Base-by-base conservation (phyloP, 2,797 vertebrate species). In the Sitta carolinensis region DNA sequence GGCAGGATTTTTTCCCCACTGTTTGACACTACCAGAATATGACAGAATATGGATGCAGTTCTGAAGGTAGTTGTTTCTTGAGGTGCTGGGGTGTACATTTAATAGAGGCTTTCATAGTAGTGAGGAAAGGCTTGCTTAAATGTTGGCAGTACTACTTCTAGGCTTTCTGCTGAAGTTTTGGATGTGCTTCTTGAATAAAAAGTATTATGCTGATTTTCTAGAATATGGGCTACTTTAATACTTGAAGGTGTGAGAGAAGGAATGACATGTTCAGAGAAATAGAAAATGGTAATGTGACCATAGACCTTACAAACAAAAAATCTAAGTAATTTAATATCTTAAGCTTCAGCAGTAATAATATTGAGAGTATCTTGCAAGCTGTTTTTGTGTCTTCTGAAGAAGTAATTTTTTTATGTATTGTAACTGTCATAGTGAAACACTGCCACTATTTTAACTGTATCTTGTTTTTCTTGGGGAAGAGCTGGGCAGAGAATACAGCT, bases 401-500 rank as follows among this genome's bases (percentile, higher is more conserved):
- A 75, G 36, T 36, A 27, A 18, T 55, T 90, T 34, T 34, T 76
- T 58, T 34, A 21, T 48, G 54, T 52, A 9, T 40, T 25, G 25
- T 63, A 29, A n/a, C 22, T 66, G 8, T 58, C 22, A 3, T 3
- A 5, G 29, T 79, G 79, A 87, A 87, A 79, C 36, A 16, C 6
- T 81, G 45, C 10, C 13, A 4, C 20, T 83, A 23, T 61, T 92
- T 70, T 67, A 72, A 50, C 27, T 43, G 5, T 52, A 8, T 63
- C 54, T 29, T 54, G 8, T 27, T 90, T 36, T 43, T 75, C 5
- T 13, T 76, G 54, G 15, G 36, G 25, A 55, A 67, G 30, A 77
- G 42, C 38, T 48, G 36, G 14, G 45, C 1, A 1, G 26, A 61
- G 77, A 54, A 7, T 7, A 0, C 17, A 50, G 32, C 1, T 25